These are phyloP conservation scores for Taphrorychus bicolor DNA, from an alignment of 2,888 invertebrate genomes.

Conservation along the genomic window DNA sequence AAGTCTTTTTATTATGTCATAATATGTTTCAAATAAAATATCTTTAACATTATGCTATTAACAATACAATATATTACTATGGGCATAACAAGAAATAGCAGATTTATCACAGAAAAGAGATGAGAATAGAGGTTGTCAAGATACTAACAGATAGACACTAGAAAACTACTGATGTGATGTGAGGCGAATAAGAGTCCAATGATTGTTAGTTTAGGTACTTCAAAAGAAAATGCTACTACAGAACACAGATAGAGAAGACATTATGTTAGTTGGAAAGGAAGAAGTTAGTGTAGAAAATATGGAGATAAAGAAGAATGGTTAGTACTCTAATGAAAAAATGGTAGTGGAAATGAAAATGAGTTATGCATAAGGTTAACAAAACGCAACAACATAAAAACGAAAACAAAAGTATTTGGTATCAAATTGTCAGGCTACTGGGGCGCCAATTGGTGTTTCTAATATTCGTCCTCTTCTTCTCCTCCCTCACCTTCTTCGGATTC, in stretches of 20 bases:
- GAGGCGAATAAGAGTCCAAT: not conserved
- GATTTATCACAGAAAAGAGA: not conserved
- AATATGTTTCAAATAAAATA: slow-evolving; percentile 6
- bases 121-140: not conserved
- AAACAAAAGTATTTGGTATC: not conserved
- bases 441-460: not conserved
- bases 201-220: not conserved
- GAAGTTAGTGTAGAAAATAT: not conserved
- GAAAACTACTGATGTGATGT: not conserved
- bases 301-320: not conserved
- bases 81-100: not conserved
- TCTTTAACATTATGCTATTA: not conserved
- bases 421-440: not conserved
- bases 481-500: slow-evolving; percentile 24
- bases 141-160: not conserved
- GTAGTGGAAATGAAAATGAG: not conserved
- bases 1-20: not conserved
- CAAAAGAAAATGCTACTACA: not conserved
- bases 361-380: not conserved
- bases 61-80: not conserved
- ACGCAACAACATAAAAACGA: not conserved
- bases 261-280: not conserved
- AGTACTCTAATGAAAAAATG: not conserved
- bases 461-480: slow-evolving; percentile 32
- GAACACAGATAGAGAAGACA: too few relatives aligned